Evolutionary conservation across 2,113 vertebrate genomes (phyloP).

Genomic region (Egretta garzetta): DNA sequence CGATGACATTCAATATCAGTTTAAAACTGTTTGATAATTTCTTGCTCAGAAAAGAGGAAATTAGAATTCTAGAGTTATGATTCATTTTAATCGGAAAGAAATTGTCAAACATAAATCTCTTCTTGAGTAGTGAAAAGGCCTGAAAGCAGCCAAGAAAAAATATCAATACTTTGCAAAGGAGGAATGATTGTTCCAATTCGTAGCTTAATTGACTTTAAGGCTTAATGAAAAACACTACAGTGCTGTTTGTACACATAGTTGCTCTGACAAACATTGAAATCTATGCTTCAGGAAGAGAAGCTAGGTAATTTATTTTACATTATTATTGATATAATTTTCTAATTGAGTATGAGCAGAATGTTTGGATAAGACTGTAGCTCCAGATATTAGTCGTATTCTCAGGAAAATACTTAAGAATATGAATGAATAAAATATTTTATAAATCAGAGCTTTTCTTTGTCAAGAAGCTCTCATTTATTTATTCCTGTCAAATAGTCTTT

Average conservation of each 20-base stretch:
- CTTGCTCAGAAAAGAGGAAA: slow-evolving; percentile 79
- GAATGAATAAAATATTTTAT: slow-evolving; percentile 51
- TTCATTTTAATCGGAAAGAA: slow-evolving; percentile 88
- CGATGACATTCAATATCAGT: slow-evolving; percentile 43
- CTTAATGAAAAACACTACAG: slow-evolving; percentile 87
- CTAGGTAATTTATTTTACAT: slow-evolving; percentile 60
- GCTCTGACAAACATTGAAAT: slow-evolving; percentile 65
- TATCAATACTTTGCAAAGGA: slow-evolving; percentile 93
- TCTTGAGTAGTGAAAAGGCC: slow-evolving; percentile 81
- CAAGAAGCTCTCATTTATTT: slow-evolving; percentile 53
- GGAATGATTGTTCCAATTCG: slow-evolving; percentile 90
- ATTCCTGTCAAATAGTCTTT: slow-evolving; percentile 65
- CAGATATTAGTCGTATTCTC: slow-evolving; percentile 63
- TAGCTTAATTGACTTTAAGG: slow-evolving; percentile 95
- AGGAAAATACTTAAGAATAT: slow-evolving; percentile 57
- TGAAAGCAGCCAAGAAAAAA: slow-evolving; percentile 82
- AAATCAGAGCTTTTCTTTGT: slow-evolving; percentile 66
- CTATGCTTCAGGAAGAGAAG: slow-evolving; percentile 33
- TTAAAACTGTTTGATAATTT: slow-evolving; percentile 74
- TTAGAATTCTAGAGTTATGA: slow-evolving; percentile 82
- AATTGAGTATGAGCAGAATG: slow-evolving; percentile 61
- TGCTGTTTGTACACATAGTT: slow-evolving; percentile 77
- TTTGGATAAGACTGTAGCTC: slow-evolving; percentile 49
- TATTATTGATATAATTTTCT: slow-evolving; percentile 73
- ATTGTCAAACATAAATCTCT: slow-evolving; percentile 87